These are phyloP conservation scores for Ormyrus thymus DNA, from an alignment of 2,888 invertebrate genomes.

Conservation along the genomic window DNA sequence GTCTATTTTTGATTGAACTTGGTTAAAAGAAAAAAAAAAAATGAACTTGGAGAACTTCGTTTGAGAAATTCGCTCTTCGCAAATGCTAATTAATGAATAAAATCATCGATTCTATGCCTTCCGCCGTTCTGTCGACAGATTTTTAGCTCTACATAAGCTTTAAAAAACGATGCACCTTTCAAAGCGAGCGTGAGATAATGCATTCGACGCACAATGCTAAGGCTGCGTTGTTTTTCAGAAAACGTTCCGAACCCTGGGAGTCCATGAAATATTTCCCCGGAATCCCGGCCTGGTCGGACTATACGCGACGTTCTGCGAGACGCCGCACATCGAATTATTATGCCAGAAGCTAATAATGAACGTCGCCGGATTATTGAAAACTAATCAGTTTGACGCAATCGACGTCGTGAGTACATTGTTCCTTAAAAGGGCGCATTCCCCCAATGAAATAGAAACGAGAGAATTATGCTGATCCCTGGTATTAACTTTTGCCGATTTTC, in stretches of 20 bases:
- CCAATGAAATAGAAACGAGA: not conserved
- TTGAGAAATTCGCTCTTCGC: no score
- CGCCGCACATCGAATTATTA: constrained; percentile 58
- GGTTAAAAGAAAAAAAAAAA: no score
- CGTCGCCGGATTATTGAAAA: constrained; percentile 62
- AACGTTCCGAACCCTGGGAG: constrained; percentile 61
- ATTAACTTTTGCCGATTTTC: constrained; percentile 11
- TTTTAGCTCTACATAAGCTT: no score
- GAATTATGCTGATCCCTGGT: constrained; percentile 24
- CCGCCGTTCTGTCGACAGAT: no score
- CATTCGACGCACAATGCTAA: no score
- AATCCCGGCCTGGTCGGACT: constrained; percentile 58
- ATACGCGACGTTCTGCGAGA: constrained; percentile 61
- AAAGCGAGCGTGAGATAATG: no score
- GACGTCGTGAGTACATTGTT: constrained; percentile 44
- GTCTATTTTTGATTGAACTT: no score
- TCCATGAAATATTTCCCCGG: constrained; percentile 64
- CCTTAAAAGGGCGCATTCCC: not conserved
- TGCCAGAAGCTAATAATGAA: constrained; percentile 61
- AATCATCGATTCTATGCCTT: no score
- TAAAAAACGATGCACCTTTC: no score
- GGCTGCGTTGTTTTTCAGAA: constrained; percentile 56
- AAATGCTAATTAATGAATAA: no score
- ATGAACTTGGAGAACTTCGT: no score
- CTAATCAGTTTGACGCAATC: constrained; percentile 61